phyloP scores from a whole-genome alignment of 2,888 invertebrate species.

The Lucinisca nassula region DNA sequence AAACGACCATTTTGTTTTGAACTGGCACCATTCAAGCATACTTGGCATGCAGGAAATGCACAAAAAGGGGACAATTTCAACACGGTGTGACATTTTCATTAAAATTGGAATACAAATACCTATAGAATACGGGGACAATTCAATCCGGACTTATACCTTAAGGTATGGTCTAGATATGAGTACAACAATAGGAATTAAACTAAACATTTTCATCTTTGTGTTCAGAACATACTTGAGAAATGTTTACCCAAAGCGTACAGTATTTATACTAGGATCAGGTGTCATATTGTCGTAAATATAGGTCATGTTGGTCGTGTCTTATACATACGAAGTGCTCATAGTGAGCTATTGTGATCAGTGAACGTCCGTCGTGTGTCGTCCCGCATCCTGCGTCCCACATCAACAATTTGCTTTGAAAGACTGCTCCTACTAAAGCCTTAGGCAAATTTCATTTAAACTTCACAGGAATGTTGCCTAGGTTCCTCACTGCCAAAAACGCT shows the following conservation, averaged over 20 bases:
- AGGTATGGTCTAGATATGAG: neutral
- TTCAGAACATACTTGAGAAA: neutral
- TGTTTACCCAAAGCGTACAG: neutral
- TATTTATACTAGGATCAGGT: neutral
- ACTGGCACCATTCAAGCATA: neutral
- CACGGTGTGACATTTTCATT: neutral
- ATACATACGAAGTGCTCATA: neutral
- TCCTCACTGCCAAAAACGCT: too few species aligned
- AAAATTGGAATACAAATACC: slow-evolving; percentile 1
- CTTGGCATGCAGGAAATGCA: neutral
- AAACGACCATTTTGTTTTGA: neutral
- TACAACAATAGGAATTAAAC: slow-evolving; percentile 1
- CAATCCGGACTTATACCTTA: neutral
- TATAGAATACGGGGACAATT: slow-evolving; percentile 1
- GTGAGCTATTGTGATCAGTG: too few species aligned
- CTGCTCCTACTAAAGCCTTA: too few species aligned
- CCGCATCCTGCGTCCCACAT: too few species aligned
- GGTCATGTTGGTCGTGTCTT: neutral
- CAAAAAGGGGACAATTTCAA: too few species aligned
- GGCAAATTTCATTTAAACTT: too few species aligned
- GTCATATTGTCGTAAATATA: neutral
- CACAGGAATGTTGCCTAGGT: too few species aligned
- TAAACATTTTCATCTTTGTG: slow-evolving; percentile 3
- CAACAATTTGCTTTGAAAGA: too few species aligned
- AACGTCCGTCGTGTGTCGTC: too few species aligned